Evolutionary conservation across 2,888 invertebrate genomes (phyloP).

Genomic region (Plebejus melissa): DNA sequence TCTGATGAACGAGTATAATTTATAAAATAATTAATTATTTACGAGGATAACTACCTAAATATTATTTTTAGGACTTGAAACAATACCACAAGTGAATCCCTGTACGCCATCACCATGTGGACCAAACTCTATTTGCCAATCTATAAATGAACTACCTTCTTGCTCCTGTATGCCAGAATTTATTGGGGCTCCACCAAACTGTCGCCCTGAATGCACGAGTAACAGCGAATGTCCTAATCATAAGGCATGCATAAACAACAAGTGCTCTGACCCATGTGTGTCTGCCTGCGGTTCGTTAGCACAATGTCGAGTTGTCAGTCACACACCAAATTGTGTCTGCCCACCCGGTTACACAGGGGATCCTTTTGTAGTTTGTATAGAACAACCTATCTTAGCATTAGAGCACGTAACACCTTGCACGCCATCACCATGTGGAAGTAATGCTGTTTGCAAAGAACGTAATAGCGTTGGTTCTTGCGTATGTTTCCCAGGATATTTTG

Average conservation of each 20-base stretch:
- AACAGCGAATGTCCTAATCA: constrained; percentile 84
- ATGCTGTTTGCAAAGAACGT: constrained; percentile 83
- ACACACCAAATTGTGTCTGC: constrained; percentile 85
- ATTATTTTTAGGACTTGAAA: constrained; percentile 54
- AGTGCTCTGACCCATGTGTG: constrained; percentile 86
- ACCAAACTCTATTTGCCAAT: constrained; percentile 81
- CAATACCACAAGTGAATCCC: constrained; percentile 71
- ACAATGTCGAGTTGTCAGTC: constrained; percentile 86
- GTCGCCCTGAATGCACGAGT: constrained; percentile 85
- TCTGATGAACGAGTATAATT: neutral
- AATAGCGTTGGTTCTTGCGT: constrained; percentile 85
- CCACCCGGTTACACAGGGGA: constrained; percentile 83
- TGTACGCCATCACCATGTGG: constrained; percentile 85
- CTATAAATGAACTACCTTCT: constrained; percentile 80
- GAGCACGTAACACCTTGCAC: constrained; percentile 79
- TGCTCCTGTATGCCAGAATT: constrained; percentile 85
- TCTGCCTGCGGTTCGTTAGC: constrained; percentile 85
- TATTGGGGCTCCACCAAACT: constrained; percentile 84
- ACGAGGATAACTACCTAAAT: neutral
- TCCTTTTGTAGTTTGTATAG: constrained; percentile 82
- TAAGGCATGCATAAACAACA: constrained; percentile 84
- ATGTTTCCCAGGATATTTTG: constrained; percentile 82
- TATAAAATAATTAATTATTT: neutral
- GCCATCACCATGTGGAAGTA: constrained; percentile 86
- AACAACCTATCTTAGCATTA: constrained; percentile 57